These are phyloP conservation scores for Dicyrtoma fusca DNA, from an alignment of 2,888 invertebrate genomes.

Conservation along the genomic window DNA sequence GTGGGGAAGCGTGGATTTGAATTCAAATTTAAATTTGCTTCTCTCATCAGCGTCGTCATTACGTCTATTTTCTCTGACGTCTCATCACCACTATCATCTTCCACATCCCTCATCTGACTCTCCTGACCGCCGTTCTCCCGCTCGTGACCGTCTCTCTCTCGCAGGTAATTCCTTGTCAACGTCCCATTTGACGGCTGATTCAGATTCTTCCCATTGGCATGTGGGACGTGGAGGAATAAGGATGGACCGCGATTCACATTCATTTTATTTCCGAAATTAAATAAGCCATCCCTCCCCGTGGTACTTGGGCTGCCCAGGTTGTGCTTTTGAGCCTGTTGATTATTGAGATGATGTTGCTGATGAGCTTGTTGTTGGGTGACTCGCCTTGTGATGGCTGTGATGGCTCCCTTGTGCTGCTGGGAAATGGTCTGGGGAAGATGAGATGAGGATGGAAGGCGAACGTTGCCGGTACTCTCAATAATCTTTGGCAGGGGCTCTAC, in stretches of 20 bases:
- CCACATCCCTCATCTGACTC: neutral
- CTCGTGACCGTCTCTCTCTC: neutral
- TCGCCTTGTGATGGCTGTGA: constrained; percentile 35
- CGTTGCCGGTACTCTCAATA: too few species aligned
- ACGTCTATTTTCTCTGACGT: neutral
- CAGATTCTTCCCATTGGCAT: neutral
- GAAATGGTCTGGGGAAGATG: too few species aligned
- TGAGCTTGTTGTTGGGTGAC: constrained; percentile 21
- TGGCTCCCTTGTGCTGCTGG: constrained; percentile 29
- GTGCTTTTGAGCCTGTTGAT: too few species aligned
- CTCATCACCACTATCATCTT: neutral
- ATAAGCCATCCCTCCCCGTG: constrained; percentile 6
- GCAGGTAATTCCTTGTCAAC: neutral
- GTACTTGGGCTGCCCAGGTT: neutral
- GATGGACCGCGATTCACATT: neutral
- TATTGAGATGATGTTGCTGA: too few species aligned
- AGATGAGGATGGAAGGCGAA: too few species aligned
- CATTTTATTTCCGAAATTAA: neutral
- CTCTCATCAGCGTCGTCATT: constrained; percentile 18
- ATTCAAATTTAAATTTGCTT: neutral
- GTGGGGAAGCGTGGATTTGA: too few species aligned
- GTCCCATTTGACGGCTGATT: too few species aligned
- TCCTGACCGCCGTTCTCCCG: neutral
- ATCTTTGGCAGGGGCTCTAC: constrained; percentile 39
- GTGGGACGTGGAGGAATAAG: constrained; percentile 13